Percentiles rank a stretch among this genome's conserved stretches.
Conservation (phyloP, 2,888 invertebrate genomes). For the Morpho helenor region DNA sequence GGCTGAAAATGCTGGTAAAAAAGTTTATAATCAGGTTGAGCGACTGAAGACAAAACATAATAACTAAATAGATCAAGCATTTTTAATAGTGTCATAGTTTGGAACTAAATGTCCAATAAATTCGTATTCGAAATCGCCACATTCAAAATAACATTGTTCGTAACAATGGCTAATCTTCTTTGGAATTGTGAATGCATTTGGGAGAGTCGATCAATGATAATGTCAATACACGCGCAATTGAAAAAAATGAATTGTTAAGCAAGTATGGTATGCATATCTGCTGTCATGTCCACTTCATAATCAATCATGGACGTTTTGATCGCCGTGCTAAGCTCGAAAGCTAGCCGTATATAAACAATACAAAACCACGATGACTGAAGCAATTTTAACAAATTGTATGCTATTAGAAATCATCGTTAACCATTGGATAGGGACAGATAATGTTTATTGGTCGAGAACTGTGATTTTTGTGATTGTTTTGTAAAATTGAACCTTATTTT, state of each 20-base stretch:
- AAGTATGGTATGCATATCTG: constrained; percentile 40
- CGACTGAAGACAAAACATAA: too few species aligned
- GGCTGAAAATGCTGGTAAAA: too few species aligned
- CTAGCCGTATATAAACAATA: constrained; percentile 10
- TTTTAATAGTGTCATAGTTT: too few species aligned
- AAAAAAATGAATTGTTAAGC: constrained; percentile 42
- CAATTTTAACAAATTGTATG: constrained; percentile 34
- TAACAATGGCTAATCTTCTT: neutral
- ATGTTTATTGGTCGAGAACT: neutral
- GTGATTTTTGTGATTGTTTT: neutral
- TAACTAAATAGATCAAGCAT: too few species aligned
- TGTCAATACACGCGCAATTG: constrained; percentile 43
- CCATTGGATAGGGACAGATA: constrained; percentile 2
- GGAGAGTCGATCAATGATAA: constrained; percentile 37
- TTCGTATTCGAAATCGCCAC: too few species aligned
- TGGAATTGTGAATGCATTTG: neutral
- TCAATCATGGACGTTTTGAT: constrained; percentile 70
- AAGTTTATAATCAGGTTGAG: too few species aligned
- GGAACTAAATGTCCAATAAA: too few species aligned
- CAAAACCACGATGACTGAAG: constrained; percentile 19
- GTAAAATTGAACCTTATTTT: neutral
- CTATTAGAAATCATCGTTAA: constrained; percentile 7
- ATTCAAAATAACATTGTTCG: neutral
- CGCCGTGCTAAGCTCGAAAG: constrained; percentile 23
- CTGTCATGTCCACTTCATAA: constrained; percentile 41